A percentile compares a stretch with the other conserved stretches of the same genome.
Evolutionary conservation across 2,888 invertebrate genomes (phyloP).

Genomic region (Hesperia comma): DNA sequence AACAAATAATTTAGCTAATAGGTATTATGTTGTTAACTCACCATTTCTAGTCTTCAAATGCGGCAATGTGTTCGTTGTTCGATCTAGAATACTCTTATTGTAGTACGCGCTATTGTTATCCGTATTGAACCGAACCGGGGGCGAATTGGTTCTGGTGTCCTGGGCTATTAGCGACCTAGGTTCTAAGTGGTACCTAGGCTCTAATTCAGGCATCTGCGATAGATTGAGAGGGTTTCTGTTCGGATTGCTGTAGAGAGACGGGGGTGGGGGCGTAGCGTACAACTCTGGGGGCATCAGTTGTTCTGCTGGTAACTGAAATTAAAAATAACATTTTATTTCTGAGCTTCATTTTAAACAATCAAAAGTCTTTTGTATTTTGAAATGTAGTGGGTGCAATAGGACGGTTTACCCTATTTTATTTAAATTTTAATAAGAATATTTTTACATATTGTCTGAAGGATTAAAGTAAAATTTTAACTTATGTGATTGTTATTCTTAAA

Average conservation of each 20-base stretch:
- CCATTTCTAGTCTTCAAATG: slow-evolving; percentile 67
- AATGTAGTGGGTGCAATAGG: too few species aligned
- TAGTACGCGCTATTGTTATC: slow-evolving; percentile 67
- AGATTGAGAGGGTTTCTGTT: slow-evolving; percentile 67
- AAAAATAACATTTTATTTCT: neutral
- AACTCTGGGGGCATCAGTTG: slow-evolving; percentile 75
- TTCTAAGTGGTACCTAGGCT: slow-evolving; percentile 50
- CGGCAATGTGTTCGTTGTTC: slow-evolving; percentile 64
- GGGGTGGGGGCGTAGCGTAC: slow-evolving; percentile 65
- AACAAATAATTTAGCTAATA: too few species aligned
- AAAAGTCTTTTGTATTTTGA: too few species aligned
- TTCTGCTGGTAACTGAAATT: slow-evolving; percentile 69
- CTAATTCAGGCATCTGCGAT: slow-evolving; percentile 70
- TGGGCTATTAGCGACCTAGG: slow-evolving; percentile 43
- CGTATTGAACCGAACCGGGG: slow-evolving; percentile 71
- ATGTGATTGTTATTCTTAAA: too few species aligned
- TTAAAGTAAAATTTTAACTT: too few species aligned
- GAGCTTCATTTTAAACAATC: neutral
- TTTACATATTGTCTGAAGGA: too few species aligned
- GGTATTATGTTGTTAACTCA: slow-evolving; percentile 44
- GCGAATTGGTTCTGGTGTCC: slow-evolving; percentile 67
- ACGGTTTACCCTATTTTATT: too few species aligned
- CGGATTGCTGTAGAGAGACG: slow-evolving; percentile 68
- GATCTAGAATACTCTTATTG: slow-evolving; percentile 59
- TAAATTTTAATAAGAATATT: too few species aligned